Evolutionary conservation across 2,113 vertebrate genomes (phyloP), one percentile per base, ranked within the genome.

Genomic region (Lates calcarifer): DNA sequence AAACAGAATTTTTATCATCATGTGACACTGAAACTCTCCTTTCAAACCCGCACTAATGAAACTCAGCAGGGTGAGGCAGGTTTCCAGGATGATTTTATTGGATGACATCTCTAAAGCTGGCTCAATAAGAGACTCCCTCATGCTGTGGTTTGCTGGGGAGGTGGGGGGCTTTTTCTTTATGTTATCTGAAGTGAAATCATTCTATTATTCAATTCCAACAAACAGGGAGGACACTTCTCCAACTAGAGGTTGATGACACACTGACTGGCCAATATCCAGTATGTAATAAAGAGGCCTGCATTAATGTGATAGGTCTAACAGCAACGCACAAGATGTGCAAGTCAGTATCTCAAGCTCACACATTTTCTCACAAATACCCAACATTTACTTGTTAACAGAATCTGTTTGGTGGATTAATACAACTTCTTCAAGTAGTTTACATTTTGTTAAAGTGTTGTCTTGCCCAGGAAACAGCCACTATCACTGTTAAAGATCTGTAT

Each of bases 31-130:
- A 84, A 31, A 28, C 22, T 28, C 71, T n/a, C 37, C 41, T 61
- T 33, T 77, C 53, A 82, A 71, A 53, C 13, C 11, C 0, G 0
- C 29, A 10, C 74, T 86, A 87, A 84, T 81, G 78, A 84, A 74
- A 62, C 75, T 89, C 77, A 82, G 77, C 64, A 81, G 71, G 78
- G 35, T 20, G 14, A 75, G 73, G 61, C 53, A 62, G 57, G 20
- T 80, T 60, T 79, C 74, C 61, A 80, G 66, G 33, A 56, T 15
- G 31, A 70, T 43, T 65, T 67, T 3, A 24, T n/a, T 17, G 31
- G 29, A 83, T 0, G 1, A 6, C 29, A 41, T 71, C 17, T 33
- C 31, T 37, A 20, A 69, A 49, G 56, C 26, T 45, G 60, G 8
- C 13, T 60, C 35, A 74, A 33, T 29, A n/a, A 39, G 11, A 43